Evolutionary conservation across 2,113 vertebrate genomes (phyloP), one percentile per base, ranked within the genome.

Genomic region (Rhegmatorhina hoffmannsi): DNA sequence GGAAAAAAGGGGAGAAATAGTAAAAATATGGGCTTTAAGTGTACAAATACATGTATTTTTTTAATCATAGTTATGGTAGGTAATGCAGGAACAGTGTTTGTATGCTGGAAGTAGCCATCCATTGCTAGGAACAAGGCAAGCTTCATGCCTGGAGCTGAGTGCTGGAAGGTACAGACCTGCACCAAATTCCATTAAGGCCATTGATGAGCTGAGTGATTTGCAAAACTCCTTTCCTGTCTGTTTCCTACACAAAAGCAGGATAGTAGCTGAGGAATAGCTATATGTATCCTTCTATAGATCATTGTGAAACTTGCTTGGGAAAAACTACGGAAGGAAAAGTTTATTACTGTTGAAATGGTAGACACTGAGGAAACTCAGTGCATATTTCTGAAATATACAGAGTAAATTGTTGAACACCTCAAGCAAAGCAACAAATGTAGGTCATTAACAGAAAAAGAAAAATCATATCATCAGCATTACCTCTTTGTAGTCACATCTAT

Each of bases 301-400:
- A 0, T 34, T 76, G 77, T 66, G 64, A 94, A 44, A 8, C 19
- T 33, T 55, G 7, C 29, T 11, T 18, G 17, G 78, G 72, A 67
- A 69, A 79, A 59, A 13, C 28, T 43, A 21, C 67, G 58, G n/a
- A 76, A 79, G 31, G 28, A 60, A 49, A 77, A 62, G n/a, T 9
- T 6, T 66, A 2, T 77, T 77, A 1, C 18, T 34, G 16, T 59
- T 74, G 25, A 85, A 90, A 36, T 0, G 0, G 31, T 43, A 31
- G 5, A 38, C 52, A 28, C 55, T 28, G 38, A 78, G 17, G 43
- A 75, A 70, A 24, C 68, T 84, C 34, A 38, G 28, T 58, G 60
- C 31, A 5, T 10, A 16, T 60, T 88, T 74, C 28, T n/a, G 55
- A 81, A 46, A 31, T 7, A 17, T 2, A 14, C 34, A 17, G 31